Conservation (phyloP, 2,888 invertebrate species). For the Unio pictorum region DNA sequence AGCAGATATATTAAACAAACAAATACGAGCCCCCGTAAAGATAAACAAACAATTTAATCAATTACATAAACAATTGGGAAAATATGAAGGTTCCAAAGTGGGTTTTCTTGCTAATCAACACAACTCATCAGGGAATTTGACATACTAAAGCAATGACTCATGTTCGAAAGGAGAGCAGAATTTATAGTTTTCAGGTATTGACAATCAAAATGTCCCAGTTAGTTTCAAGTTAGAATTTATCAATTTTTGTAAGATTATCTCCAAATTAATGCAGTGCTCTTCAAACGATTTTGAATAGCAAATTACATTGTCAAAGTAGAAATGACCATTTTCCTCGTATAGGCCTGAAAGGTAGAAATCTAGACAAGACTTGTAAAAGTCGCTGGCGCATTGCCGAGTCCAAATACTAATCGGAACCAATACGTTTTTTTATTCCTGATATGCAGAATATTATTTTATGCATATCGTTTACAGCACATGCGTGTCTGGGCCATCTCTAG, state of each 20-base stretch:
- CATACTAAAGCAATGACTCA: too few species aligned
- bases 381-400: conserved; percentile 26
- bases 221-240: conserved; percentile 17
- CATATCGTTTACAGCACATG: conserved; percentile 9
- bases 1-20: too few species aligned
- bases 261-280: conserved; percentile 15
- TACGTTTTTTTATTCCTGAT: conserved; percentile 22
- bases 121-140: too few species aligned
- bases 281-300: conserved; percentile 12
- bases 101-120: too few species aligned
- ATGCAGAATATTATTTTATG: conserved; percentile 25
- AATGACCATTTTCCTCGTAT: not conserved
- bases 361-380: conserved; percentile 29
- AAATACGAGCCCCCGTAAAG: too few species aligned
- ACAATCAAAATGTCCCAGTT: not conserved
- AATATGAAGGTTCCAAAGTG: too few species aligned
- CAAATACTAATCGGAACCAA: conserved; percentile 27
- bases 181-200: too few species aligned
- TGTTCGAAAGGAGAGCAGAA: too few species aligned
- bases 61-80: too few species aligned
- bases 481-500: too few species aligned
- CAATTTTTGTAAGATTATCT: conserved; percentile 20
- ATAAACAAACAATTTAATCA: too few species aligned
- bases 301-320: conserved; percentile 29
- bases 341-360: conserved; percentile 21